Evolutionary conservation across 1,140 invertebrate species (phyloP).

Genomic region (Anadara kagoshimensis): DNA sequence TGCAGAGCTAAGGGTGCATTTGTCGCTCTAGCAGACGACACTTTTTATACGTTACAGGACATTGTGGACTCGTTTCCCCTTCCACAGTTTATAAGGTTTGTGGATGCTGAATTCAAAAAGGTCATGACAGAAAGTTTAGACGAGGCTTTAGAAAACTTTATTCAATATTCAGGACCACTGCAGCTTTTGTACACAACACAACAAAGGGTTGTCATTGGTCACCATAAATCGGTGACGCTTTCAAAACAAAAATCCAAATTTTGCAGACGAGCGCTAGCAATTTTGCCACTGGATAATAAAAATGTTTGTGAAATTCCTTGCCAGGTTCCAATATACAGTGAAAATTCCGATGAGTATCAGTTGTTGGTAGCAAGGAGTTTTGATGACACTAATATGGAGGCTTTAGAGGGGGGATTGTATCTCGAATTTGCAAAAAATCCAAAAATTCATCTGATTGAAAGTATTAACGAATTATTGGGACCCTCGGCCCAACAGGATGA

Average conservation of each 20-base stretch:
- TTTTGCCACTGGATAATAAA: slow-evolving; percentile 24
- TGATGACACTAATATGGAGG: slow-evolving; percentile 29
- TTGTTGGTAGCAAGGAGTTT: slow-evolving; percentile 25
- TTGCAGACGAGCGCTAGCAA: slow-evolving; percentile 20
- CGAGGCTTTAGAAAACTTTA: slow-evolving; percentile 24
- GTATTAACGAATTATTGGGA: no score
- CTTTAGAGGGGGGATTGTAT: slow-evolving; percentile 33
- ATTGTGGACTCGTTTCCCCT: slow-evolving; percentile 25
- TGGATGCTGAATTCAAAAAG: slow-evolving; percentile 24
- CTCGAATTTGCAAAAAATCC: slow-evolving; percentile 33
- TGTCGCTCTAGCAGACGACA: slow-evolving; percentile 26
- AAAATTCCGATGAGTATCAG: slow-evolving; percentile 34
- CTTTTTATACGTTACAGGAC: slow-evolving; percentile 22
- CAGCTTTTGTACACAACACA: slow-evolving; percentile 14
- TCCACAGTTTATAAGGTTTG: slow-evolving; percentile 31
- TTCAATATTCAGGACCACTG: slow-evolving; percentile 25
- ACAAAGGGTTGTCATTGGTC: slow-evolving; percentile 31
- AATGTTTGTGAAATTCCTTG: slow-evolving; percentile 31
- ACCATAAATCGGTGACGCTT: slow-evolving; percentile 26
- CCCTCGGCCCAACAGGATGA: no score
- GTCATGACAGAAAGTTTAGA: slow-evolving; percentile 23
- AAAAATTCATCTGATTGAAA: no score
- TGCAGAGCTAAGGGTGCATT: slow-evolving; percentile 2
- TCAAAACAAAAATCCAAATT: neutral
- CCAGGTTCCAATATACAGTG: slow-evolving; percentile 20